These are phyloP conservation scores for Oligia fasciuncula DNA, from an alignment of 2,888 invertebrate genomes.

Conservation along the genomic window DNA sequence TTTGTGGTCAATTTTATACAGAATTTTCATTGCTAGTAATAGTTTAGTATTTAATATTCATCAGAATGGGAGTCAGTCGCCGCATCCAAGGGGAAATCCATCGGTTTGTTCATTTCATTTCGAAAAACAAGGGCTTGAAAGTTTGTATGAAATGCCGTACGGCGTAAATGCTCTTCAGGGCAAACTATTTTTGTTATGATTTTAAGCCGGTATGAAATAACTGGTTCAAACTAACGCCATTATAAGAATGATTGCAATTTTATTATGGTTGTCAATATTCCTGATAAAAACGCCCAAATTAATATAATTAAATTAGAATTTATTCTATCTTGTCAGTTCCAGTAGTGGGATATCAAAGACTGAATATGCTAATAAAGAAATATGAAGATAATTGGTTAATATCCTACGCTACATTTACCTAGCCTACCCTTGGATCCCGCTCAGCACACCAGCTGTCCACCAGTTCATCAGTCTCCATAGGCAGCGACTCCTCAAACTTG, in stretches of 20 bases:
- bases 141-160: too few relatives aligned
- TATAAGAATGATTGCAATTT: not conserved
- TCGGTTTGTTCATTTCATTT: too few relatives aligned
- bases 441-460: slow-evolving; percentile 85
- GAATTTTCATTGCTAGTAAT: not conserved
- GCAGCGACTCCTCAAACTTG: slow-evolving; percentile 87
- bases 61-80: not conserved
- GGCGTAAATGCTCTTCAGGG: too few relatives aligned
- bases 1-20: not conserved
- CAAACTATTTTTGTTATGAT: too few relatives aligned
- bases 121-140: too few relatives aligned
- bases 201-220: not conserved
- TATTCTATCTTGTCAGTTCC: not conserved
- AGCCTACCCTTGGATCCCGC: slow-evolving; percentile 79
- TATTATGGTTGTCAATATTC: not conserved
- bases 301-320: not conserved
- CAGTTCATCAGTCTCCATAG: slow-evolving; percentile 86
- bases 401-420: not conserved
- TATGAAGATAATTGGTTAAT: not conserved
- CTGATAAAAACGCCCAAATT: not conserved
- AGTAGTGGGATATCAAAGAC: not conserved
- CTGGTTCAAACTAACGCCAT: not conserved
- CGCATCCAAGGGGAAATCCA: too few relatives aligned
- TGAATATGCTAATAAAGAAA: not conserved
- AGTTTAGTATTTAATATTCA: not conserved